Evolutionary conservation across 2,888 invertebrate species (phyloP).

Genomic region (Tetanocera ferruginea): DNA sequence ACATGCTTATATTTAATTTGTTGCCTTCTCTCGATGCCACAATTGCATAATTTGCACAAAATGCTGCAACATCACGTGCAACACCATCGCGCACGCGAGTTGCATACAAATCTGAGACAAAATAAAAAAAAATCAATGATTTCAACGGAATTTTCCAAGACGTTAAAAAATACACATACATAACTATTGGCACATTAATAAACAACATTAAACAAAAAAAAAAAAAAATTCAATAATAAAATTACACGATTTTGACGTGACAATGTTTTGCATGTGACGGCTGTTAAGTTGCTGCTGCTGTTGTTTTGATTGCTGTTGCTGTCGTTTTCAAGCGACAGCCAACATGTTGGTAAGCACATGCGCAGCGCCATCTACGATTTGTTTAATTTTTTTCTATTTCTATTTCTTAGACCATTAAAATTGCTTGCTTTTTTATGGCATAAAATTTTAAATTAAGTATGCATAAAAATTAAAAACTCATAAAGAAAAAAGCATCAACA

Average conservation of each 20-base stretch:
- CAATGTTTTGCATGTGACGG: conserved; percentile 19
- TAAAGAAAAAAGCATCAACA: not conserved
- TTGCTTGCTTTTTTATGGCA: not conserved
- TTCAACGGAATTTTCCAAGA: conserved; percentile 26
- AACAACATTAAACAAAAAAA: not conserved
- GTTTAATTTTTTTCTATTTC: not conserved
- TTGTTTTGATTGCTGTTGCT: not conserved
- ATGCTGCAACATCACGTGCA: conserved; percentile 22
- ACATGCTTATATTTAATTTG: not conserved
- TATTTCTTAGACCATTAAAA: not conserved
- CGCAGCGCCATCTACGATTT: not conserved
- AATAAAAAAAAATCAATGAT: not conserved
- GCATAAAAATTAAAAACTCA: not conserved
- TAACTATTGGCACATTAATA: not conserved
- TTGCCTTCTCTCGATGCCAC: not conserved
- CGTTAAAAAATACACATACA: not conserved
- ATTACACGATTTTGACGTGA: conserved; percentile 23
- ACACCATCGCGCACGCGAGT: conserved; percentile 4
- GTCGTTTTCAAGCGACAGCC: conserved; percentile 1
- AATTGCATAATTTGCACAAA: conserved; percentile 23
- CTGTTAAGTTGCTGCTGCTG: not conserved
- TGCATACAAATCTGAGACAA: not conserved
- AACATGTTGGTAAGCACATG: not conserved
- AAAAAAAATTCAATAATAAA: not conserved
- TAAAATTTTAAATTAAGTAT: not conserved